Percentiles rank a stretch among this genome's conserved stretches.
These are phyloP conservation scores for Drosophila truncata DNA, from an alignment of 1,140 invertebrate species.

Conservation along the genomic window DNA sequence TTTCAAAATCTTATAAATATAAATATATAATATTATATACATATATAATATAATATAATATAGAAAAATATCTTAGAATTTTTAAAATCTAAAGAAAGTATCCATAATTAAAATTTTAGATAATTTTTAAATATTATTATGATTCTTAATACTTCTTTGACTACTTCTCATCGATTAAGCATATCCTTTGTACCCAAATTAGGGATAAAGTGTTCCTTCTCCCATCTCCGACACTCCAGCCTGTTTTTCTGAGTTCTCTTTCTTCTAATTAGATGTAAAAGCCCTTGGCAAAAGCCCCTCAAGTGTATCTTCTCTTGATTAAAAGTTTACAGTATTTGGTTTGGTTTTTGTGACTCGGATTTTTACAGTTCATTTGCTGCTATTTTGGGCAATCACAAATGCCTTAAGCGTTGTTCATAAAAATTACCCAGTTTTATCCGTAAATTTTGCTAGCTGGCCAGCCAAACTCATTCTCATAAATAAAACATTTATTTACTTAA, in stretches of 20 bases:
- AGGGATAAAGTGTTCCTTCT: background rate
- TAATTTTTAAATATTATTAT: background rate
- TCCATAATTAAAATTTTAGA: background rate
- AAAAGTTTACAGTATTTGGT: constrained; percentile 68
- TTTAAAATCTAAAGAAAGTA: too few relatives aligned
- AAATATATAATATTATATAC: too few relatives aligned
- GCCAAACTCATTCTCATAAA: constrained; percentile 57
- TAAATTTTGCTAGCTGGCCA: background rate
- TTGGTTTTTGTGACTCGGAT: constrained; percentile 40
- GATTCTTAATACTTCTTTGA: too few relatives aligned
- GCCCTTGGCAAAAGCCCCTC: constrained; percentile 47
- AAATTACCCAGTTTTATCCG: background rate
- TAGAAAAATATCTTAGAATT: too few relatives aligned
- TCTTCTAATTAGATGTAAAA: constrained; percentile 72
- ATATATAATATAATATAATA: too few relatives aligned
- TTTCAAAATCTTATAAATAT: too few relatives aligned
- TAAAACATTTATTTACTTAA: constrained; percentile 79
- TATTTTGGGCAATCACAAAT: constrained; percentile 53
- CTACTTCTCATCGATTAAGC: background rate
- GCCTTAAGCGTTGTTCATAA: constrained; percentile 3
- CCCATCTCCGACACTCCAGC: background rate
- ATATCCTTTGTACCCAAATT: background rate
- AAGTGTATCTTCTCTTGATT: constrained; percentile 63
- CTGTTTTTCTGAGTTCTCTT: constrained; percentile 5
- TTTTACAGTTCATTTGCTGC: constrained; percentile 76